Evolutionary conservation across 2,797 vertebrate species (phyloP), one percentile per base, ranked within the genome.

Genomic region (Mico argentatus): DNA sequence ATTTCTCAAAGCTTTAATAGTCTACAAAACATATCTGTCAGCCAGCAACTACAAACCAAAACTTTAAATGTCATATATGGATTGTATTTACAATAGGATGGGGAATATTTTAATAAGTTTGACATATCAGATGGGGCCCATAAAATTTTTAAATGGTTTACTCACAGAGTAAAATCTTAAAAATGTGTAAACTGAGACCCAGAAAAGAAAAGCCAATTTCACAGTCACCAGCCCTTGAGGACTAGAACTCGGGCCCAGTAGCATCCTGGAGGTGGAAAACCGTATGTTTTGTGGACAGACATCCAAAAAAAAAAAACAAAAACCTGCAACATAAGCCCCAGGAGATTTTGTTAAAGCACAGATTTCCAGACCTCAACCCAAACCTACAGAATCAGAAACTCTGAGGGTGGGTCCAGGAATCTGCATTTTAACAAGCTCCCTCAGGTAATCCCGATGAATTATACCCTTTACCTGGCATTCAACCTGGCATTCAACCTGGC

Each of bases 1-100:
- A 82, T 76, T 94, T 94, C 57, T 86, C 81, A 88, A 92, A 64
- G 12, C 61, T 87, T 94, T 84, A 24, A 8, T 59, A 77, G 22
- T 85, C 82, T 90, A 39, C 50, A 95, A 90, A 91, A 92, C 46
- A n/a, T 81, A 57, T 39, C 59, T 84, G 64, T 55, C 75, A 84
- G 46, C 33, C 48, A 91, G 75, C 61, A 94, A 85, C 72, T 70
- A 67, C 67, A 77, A 95, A 81, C 70, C 83, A 95, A 97, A 81
- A 88, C 22, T 22, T 94, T 64, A 88, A 41, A 94, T 80, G 46
- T 92, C 84, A 81, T 44, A 52, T 87, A 67, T 82, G 72, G 97
- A 80, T 87, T 88, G 83, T 70, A 89, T 84, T 95, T 92, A 88
- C 82, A 93, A 39, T 81, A 73, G 27, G 7, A 75, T 52, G 26